A percentile compares a stretch with the other conserved stretches of the same genome.
These are phyloP conservation scores for Amblyjoppa fuscipennis DNA, from an alignment of 2,888 invertebrate genomes.

Conservation along the genomic window DNA sequence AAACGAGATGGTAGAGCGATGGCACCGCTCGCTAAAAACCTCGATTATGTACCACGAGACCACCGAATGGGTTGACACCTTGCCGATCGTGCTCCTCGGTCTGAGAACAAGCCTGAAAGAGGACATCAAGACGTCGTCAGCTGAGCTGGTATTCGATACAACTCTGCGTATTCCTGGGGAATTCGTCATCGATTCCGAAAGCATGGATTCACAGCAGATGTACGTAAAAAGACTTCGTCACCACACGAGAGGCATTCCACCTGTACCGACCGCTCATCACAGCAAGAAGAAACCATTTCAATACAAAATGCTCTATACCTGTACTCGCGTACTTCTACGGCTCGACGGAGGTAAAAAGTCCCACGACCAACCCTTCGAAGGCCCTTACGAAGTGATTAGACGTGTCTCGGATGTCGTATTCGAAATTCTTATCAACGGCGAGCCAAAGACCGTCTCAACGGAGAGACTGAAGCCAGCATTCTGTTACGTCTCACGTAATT, in stretches of 20 bases:
- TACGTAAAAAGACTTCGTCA: conserved; percentile 42
- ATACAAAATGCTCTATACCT: conserved; percentile 34
- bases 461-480: conserved; percentile 71
- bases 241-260: conserved; percentile 45
- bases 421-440: conserved; percentile 61
- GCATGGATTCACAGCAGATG: conserved; percentile 10
- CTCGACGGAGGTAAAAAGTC: conserved; percentile 48
- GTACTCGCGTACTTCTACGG: conserved; percentile 62
- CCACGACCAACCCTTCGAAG: conserved; percentile 68
- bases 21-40: conserved; percentile 66
- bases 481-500: too few species aligned
- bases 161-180: conserved; percentile 38
- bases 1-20: conserved; percentile 70
- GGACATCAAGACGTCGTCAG: conserved; percentile 60
- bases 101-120: conserved; percentile 61
- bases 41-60: conserved; percentile 64
- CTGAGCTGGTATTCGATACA: conserved; percentile 60
- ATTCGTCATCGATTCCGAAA: conserved; percentile 41
- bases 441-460: conserved; percentile 56
- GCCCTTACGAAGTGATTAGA: conserved; percentile 68
- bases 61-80: conserved; percentile 35
- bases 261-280: conserved; percentile 61
- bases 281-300: background rate
- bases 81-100: conserved; percentile 65
- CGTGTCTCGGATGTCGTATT: conserved; percentile 62